Base-by-base conservation (phyloP, 2,888 invertebrate species). In the Scaptomyza polygonia region DNA sequence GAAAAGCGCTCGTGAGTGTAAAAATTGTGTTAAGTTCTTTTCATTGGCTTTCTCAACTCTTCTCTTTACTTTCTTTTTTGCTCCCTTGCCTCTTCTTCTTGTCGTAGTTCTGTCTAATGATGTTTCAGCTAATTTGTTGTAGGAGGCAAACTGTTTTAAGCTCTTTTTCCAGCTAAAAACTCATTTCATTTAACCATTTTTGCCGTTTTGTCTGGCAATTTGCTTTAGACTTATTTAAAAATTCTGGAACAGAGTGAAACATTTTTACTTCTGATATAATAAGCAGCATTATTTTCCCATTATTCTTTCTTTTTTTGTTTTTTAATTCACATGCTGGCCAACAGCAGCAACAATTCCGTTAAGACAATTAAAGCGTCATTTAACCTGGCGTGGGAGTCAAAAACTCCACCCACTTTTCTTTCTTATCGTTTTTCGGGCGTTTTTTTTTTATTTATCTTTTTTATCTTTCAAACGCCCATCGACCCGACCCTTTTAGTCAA, bases 11-110 rank as follows among this genome's bases (percentile, higher is more conserved):
- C 69, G 86, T 67, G 79, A 85, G 81, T 81, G 87, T 85, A 82
- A 82, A 82, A 82, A 85, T 85, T 82, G 81, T 82, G 86, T 87
- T 87, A 85, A 82, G 81, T 87, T 87, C 88, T 82, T 85, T 36
- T 72, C 12, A 16, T 74, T 70, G 79, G 86, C 86, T 87, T 87
- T 87, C 88, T 85, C 85, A 51, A 42, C 30, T 44, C 53, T 42
- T 48, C 47, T 32, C 48, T 48, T 9, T 45, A 64, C 44, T 80
- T 51, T 43, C 39, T 42, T 62, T 44, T 77, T 74, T 45, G 2
- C 59, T 40, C 32, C 59, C 55, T n/a, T n/a, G n/a, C n/a, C 30
- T 55, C 45, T 59, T 39, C 16, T 40, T 40, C 51, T 39, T 49
- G 47, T 61, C 73, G 34, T 67, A 57, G 67, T 81, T 84, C 74